Conservation (phyloP, 2,888 invertebrate species). For the Phlogophora meticulosa region DNA sequence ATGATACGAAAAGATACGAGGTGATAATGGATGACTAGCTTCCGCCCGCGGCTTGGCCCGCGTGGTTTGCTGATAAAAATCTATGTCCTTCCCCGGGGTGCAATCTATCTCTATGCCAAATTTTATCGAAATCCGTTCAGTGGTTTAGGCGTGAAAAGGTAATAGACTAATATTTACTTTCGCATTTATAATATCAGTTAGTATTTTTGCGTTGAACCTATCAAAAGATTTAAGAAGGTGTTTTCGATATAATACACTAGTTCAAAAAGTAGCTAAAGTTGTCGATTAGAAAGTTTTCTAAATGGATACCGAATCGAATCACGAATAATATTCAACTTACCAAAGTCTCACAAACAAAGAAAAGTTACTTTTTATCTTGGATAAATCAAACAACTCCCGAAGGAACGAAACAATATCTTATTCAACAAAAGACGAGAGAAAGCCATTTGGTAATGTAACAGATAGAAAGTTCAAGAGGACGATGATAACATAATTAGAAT, state of each 20-base stretch:
- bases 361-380: slow-evolving; percentile 19
- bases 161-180: too few relatives aligned
- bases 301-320: neutral
- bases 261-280: neutral
- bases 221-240: too few relatives aligned
- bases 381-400: slow-evolving; percentile 45
- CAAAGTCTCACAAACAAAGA: slow-evolving; percentile 12
- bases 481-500: slow-evolving; percentile 18
- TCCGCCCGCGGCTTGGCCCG: too few relatives aligned
- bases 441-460: slow-evolving; percentile 25
- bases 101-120: too few relatives aligned
- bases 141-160: too few relatives aligned
- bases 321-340: slow-evolving; percentile 14
- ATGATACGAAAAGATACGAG: too few relatives aligned
- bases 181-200: too few relatives aligned
- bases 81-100: too few relatives aligned
- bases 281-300: neutral
- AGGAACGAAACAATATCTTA: slow-evolving; percentile 25
- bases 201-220: too few relatives aligned
- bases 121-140: too few relatives aligned
- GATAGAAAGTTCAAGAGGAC: slow-evolving; percentile 7
- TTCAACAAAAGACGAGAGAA: slow-evolving; percentile 23
- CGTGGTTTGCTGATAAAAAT: too few relatives aligned
- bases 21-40: too few relatives aligned
- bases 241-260: neutral